Evolutionary conservation across 2,888 invertebrate genomes (phyloP).

Genomic region (Branchellion lobata): DNA sequence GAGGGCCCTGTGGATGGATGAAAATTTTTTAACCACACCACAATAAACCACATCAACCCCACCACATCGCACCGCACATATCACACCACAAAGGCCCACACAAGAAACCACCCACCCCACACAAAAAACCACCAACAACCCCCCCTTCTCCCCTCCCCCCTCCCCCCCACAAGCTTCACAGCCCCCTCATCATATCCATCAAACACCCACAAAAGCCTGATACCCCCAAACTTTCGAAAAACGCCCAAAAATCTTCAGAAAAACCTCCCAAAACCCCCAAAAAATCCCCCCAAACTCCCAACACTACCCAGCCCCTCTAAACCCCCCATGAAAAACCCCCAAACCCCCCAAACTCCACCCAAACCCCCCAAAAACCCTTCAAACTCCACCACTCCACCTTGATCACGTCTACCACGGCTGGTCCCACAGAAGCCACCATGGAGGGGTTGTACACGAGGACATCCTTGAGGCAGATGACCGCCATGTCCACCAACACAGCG

Average conservation of each 20-base stretch:
- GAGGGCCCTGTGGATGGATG: background rate
- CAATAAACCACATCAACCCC: background rate
- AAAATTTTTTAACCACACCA: conserved; percentile 2
- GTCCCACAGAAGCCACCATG: conserved; percentile 75
- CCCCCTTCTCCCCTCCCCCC: background rate
- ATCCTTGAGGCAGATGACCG: conserved; percentile 85
- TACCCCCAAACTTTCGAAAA: background rate
- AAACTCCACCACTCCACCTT: conserved; percentile 55
- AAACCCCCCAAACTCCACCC: background rate
- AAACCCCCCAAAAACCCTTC: background rate
- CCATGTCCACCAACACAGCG: conserved; percentile 73
- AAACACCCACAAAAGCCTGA: no score
- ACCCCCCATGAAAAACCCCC: background rate
- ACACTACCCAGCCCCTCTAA: background rate
- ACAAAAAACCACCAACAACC: background rate
- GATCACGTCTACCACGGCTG: conserved; percentile 74
- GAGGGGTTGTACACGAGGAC: conserved; percentile 72
- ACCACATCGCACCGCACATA: no score
- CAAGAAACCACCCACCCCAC: background rate
- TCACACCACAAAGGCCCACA: background rate
- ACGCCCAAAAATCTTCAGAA: no score
- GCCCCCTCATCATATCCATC: conserved; percentile 62
- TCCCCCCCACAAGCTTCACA: background rate
- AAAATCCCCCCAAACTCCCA: no score
- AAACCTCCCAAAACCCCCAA: background rate